Evolutionary conservation across 2,113 vertebrate species (phyloP).

Genomic region (Thunnus maccoyii): DNA sequence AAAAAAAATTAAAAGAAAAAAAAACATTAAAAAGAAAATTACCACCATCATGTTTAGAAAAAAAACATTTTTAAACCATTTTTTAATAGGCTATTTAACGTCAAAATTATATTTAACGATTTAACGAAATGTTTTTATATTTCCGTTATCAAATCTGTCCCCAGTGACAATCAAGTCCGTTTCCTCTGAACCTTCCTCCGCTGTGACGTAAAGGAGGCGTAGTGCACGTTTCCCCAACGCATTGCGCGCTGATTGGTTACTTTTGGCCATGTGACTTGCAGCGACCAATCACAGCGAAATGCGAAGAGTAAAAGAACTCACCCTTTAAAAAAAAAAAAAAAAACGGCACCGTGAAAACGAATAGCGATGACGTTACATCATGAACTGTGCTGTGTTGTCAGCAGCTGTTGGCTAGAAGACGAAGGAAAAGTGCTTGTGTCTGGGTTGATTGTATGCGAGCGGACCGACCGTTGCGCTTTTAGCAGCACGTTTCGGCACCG

Average conservation of each 20-base stretch:
- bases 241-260: constrained; percentile 46
- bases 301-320: constrained; percentile 41
- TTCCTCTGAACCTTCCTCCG: constrained; percentile 12
- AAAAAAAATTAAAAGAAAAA: too few relatives aligned
- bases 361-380: constrained; percentile 69
- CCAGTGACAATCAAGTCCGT: constrained; percentile 13
- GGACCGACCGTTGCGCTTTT: background rate
- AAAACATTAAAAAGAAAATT: too few relatives aligned
- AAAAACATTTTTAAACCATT: too few relatives aligned
- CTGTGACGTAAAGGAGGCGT: constrained; percentile 70
- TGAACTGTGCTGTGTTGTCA: constrained; percentile 74
- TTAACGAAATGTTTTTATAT: background rate
- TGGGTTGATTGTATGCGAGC: background rate
- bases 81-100: too few relatives aligned
- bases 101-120: too few relatives aligned
- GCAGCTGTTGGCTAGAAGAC: constrained; percentile 74
- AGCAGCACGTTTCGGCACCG: background rate
- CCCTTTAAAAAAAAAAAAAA: background rate
- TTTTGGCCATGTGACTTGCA: constrained; percentile 33
- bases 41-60: too few relatives aligned
- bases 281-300: constrained; percentile 59
- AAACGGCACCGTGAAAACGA: constrained; percentile 35
- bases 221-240: constrained; percentile 30
- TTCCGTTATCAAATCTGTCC: background rate
- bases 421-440: constrained; percentile 55